Conservation (phyloP, 2,888 invertebrate species). For the Limnephilus auricula region DNA sequence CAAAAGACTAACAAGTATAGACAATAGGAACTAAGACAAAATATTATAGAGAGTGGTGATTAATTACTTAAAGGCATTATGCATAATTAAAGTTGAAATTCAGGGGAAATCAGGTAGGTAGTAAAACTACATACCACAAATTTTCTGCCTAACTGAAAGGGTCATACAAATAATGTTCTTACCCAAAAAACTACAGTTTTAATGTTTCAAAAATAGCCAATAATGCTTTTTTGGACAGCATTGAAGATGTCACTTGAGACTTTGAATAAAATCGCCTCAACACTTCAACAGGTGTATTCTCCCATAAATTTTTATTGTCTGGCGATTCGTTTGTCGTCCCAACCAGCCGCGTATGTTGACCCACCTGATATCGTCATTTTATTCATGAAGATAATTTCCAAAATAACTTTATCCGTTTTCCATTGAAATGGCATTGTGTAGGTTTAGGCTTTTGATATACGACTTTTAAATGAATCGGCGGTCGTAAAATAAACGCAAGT, state of each 20-base stretch:
- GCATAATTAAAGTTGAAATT: neutral
- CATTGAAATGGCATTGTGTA: neutral
- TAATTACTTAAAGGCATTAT: too few species aligned
- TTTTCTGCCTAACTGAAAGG: neutral
- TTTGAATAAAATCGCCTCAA: neutral
- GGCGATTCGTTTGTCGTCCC: neutral
- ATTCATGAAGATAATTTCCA: constrained; percentile 24
- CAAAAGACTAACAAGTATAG: too few species aligned
- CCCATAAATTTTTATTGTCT: constrained; percentile 38
- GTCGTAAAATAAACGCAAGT: neutral
- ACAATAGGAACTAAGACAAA: too few species aligned
- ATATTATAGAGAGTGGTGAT: too few species aligned
- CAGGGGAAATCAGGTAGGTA: neutral
- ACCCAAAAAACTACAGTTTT: neutral
- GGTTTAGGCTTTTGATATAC: neutral
- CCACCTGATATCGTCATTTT: constrained; percentile 38
- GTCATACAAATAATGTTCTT: neutral
- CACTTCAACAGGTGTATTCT: constrained; percentile 35
- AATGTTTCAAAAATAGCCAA: too few species aligned
- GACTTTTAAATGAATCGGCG: neutral
- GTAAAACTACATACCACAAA: neutral
- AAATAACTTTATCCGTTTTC: neutral
- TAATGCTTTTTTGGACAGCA: neutral
- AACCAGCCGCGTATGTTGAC: constrained; percentile 23
- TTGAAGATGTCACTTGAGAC: constrained; percentile 15